Base-by-base conservation (phyloP, 53 echinoderm and acorn worm species). In the Actinopyga echinites region DNA sequence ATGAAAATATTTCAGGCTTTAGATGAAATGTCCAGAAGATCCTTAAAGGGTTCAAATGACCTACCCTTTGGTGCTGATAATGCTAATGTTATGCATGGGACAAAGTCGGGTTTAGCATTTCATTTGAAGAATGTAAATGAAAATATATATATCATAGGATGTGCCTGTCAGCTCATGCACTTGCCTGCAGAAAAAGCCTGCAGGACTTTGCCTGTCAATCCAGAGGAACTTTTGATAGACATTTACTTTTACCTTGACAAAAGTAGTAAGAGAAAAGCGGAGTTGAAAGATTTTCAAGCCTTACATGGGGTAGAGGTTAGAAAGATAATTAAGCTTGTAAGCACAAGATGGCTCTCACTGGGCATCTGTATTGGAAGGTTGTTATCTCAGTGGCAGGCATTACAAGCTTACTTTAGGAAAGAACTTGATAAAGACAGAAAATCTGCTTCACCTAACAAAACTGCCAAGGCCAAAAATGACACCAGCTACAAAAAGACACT, bases 1-100 rank as follows among this genome's bases (percentile, higher is more conserved):
- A 69, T 68, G 55, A 80, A 86, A 66, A 86, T 86, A 36, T 86
- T 86, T 65, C 55, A 86, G 56, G 69, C 40, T 8, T 40, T 40
- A 40, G 60, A 60, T 23, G 60, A 60, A 60, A 21, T 60, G 60
- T 60, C 22, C n/a, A 60, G 60, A 60, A 60, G 60, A 60, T 11
- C 60, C 22, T 60, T 60, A 8, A 21, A 60, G 60, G 13, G 60
- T 17, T 60, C 22, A 60, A 60, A 60, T 60, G 60, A 19, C 20
- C 56, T 55, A 19, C 20, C 60, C 60, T 69, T 69, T 31, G 69
- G 35, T 69, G 40, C 69, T 36, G 69, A 69, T 69, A 69, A 69
- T 69, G 34, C 69, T 36, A 17, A 36, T 36, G 69, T 69, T 1
- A 69, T 69, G 69, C 69, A 36, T 17, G 69, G 40, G 21, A 38